A percentile compares a stretch with the other conserved stretches of the same genome.
Evolutionary conservation across 2,888 invertebrate species (phyloP).

Genomic region (Muschampia plurimacula): DNA sequence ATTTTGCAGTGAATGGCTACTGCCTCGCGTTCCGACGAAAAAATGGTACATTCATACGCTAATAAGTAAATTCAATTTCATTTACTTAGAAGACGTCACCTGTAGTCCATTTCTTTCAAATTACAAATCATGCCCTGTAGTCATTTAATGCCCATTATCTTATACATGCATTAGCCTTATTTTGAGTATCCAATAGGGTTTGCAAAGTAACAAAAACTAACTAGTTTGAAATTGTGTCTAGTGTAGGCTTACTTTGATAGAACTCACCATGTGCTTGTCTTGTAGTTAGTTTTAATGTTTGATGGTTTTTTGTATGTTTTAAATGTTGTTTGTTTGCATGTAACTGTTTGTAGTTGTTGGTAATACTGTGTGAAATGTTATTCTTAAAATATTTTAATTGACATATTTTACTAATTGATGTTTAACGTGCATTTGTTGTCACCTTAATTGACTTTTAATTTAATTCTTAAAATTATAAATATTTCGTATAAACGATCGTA

Average conservation of each 20-base stretch:
- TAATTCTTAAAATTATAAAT: too few relatives aligned
- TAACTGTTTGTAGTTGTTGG: constrained; percentile 57
- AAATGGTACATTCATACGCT: constrained; percentile 68
- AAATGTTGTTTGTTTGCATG: constrained; percentile 65
- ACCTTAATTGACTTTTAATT: neutral
- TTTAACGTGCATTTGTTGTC: constrained; percentile 30
- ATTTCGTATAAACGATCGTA: neutral
- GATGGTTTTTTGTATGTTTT: constrained; percentile 44
- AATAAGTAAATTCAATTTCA: constrained; percentile 55
- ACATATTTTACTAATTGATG: constrained; percentile 46
- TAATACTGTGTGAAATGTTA: constrained; percentile 32
- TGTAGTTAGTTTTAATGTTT: constrained; percentile 55
- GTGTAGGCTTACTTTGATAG: constrained; percentile 51
- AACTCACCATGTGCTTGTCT: constrained; percentile 67
- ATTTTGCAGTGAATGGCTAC: constrained; percentile 71
- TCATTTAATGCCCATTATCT: constrained; percentile 61
- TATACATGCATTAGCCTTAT: constrained; percentile 53
- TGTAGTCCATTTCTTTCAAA: constrained; percentile 21
- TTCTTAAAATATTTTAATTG: constrained; percentile 47
- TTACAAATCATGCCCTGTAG: constrained; percentile 52
- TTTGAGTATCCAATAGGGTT: constrained; percentile 57
- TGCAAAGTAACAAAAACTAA: constrained; percentile 32
- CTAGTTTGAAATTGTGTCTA: constrained; percentile 10
- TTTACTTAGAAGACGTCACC: constrained; percentile 57
- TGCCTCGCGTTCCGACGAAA: constrained; percentile 69